These are phyloP conservation scores for fruit fly (Drosophila melanogaster) DNA, from an alignment of 1,140 invertebrate genomes.

Conservation along the genomic window Release_6_plus_ISO1_MT NT_037436.4:16767001-16767500, in stretches of 20 bases:
- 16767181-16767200: constrained; percentile 46
- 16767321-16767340: constrained; percentile 35
- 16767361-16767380: constrained; percentile 37
- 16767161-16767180: constrained; percentile 19
- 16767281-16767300: constrained; percentile 34
- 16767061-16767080: constrained; percentile 32
- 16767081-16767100: constrained; percentile 47
- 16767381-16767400: constrained; percentile 48
- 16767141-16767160: constrained; percentile 10
- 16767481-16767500: constrained; percentile 28
- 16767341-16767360: constrained; percentile 35
- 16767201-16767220: constrained; percentile 62
- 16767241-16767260: constrained; percentile 70
- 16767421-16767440: constrained; percentile 33
- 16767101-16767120: constrained; percentile 68
- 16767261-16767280: constrained; percentile 66
- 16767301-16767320: constrained; percentile 10
- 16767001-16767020: constrained; percentile 55
- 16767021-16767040: constrained; percentile 42
- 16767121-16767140: constrained; percentile 4
- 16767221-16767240: constrained; percentile 70
- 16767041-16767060: constrained; percentile 14
- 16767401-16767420: constrained; percentile 42
- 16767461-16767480: constrained; percentile 70
- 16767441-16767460: constrained; percentile 57